phyloP scores from a whole-genome alignment of 30 jellyfish, hydroid and myxozoan genomes.

The Rhopilema esculentum region DNA sequence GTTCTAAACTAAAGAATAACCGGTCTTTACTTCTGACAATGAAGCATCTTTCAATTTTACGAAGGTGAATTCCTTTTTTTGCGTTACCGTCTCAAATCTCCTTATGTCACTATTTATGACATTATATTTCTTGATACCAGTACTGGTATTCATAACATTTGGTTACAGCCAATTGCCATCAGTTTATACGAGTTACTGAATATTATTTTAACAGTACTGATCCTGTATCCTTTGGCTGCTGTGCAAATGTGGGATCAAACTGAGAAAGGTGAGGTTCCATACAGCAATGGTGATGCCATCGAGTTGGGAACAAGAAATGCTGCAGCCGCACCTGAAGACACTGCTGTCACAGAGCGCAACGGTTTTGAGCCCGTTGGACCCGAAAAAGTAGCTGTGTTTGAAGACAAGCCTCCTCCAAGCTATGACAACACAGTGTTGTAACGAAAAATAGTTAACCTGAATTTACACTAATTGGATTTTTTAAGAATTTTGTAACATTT shows the following conservation, averaged over 20 bases:
- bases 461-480: no score
- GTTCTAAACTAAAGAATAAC: no score
- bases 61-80: no score
- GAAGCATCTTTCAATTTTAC: no score
- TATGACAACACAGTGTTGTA: constrained; percentile 22
- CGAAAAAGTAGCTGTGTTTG: not conserved
- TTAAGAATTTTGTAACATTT: no score
- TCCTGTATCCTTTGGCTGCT: constrained; percentile 88
- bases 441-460: no score
- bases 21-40: no score
- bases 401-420: constrained; percentile 28
- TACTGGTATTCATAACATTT: no score
- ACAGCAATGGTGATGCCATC: constrained; percentile 9
- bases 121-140: no score
- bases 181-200: not conserved
- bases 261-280: constrained; percentile 52
- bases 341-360: not conserved
- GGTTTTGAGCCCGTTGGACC: not conserved
- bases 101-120: no score
- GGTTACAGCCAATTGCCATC: no score
- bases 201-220: constrained; percentile 21
- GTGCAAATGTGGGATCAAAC: constrained; percentile 84
- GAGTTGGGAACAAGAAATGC: constrained; percentile 26
- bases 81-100: no score
- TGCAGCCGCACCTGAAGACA: constrained; percentile 12